Percentiles rank a stretch among this genome's conserved stretches.
These are phyloP conservation scores for Chauna torquata DNA, from an alignment of 2,113 vertebrate species.

Conservation along the genomic window DNA sequence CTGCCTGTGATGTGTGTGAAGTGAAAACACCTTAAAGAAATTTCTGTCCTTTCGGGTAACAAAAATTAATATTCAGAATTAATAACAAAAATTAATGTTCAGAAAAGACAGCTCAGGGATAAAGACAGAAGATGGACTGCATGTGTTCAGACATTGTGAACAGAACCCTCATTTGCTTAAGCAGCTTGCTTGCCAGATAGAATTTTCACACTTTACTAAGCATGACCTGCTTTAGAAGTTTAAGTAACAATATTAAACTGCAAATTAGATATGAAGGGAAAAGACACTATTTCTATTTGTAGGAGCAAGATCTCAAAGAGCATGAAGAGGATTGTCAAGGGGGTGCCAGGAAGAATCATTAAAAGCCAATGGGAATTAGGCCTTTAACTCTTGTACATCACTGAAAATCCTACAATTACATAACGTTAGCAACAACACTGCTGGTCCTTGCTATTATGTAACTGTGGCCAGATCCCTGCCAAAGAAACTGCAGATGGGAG, in stretches of 20 bases:
- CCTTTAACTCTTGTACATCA: not conserved
- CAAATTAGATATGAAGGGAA: constrained; percentile 25
- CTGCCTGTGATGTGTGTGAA: not conserved
- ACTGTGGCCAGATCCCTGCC: not conserved
- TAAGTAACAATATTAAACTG: constrained; percentile 39
- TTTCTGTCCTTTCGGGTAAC: not conserved
- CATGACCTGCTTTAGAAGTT: constrained; percentile 43
- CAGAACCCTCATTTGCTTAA: constrained; percentile 52
- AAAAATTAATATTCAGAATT: not conserved
- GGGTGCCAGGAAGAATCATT: constrained; percentile 8
- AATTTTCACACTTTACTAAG: constrained; percentile 61
- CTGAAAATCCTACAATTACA: constrained; percentile 9
- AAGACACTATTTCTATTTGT: constrained; percentile 38
- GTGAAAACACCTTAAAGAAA: not conserved
- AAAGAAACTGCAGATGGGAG: constrained; percentile 14
- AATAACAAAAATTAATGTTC: not conserved
- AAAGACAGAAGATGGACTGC: not conserved
- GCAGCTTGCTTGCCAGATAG: constrained; percentile 56
- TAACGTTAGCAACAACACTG: constrained; percentile 22
- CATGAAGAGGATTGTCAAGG: not conserved
- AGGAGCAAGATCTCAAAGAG: constrained; percentile 20
- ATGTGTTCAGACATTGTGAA: not conserved
- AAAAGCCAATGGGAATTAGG: not conserved
- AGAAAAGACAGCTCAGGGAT: not conserved
- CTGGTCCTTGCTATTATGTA: not conserved